Conservation (phyloP, 2,113 vertebrate species). For the Hemibagrus wyckioides region DNA sequence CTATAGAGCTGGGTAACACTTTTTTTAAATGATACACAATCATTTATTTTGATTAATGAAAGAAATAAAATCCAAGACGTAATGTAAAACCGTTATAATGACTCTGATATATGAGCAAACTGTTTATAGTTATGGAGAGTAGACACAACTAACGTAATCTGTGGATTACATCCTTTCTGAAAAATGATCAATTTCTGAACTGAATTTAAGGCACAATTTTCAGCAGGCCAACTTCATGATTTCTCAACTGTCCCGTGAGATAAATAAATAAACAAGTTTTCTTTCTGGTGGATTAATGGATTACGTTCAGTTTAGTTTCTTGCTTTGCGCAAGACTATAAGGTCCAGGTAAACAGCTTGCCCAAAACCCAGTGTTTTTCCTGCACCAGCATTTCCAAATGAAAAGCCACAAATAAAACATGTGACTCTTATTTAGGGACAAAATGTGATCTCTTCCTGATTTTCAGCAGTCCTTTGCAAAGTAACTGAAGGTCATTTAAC, state of each 20-base stretch:
- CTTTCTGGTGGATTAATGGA: neutral
- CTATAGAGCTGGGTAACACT: slow-evolving; percentile 83
- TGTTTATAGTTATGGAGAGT: too few species aligned
- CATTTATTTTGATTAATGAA: neutral
- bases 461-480: neutral
- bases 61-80: neutral
- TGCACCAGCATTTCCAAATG: neutral
- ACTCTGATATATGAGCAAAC: neutral
- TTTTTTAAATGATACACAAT: neutral
- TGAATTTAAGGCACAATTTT: neutral
- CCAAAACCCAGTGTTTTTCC: neutral
- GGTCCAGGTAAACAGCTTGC: neutral
- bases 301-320: neutral
- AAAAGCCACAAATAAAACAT: neutral
- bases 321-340: neutral
- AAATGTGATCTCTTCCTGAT: neutral
- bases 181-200: neutral
- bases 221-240: neutral
- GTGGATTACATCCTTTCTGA: neutral
- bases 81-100: neutral
- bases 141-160: neutral
- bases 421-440: neutral
- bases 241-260: neutral
- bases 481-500: neutral
- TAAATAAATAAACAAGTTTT: neutral